A percentile compares a stretch with the other conserved stretches of the same genome.
Conservation (phyloP, 2,113 vertebrate species). For the Dipodomys ordii region DNA sequence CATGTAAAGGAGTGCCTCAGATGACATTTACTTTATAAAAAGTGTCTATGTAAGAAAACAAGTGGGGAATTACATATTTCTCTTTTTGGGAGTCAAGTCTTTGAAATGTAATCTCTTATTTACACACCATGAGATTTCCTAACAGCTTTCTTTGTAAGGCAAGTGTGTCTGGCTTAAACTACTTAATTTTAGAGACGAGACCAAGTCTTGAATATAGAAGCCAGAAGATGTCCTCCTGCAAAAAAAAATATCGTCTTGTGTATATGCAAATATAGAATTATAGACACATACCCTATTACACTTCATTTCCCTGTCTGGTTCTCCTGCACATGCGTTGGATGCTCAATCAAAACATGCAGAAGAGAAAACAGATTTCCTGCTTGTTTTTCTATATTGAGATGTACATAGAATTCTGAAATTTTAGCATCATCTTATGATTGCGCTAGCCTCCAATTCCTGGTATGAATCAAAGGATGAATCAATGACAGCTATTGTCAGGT, state of each 20-base stretch:
- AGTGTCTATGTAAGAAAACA: neutral
- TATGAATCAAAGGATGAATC: slow-evolving; percentile 68
- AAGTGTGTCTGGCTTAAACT: neutral
- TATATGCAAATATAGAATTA: slow-evolving; percentile 14
- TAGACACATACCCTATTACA: neutral
- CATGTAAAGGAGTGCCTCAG: fast-evolving
- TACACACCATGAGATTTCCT: neutral
- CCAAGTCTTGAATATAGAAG: slow-evolving; percentile 1
- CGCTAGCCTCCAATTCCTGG: slow-evolving; percentile 31
- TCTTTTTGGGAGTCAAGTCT: neutral
- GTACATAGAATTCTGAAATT: slow-evolving; percentile 46
- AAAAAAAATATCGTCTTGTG: slow-evolving; percentile 28
- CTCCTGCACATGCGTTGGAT: neutral
- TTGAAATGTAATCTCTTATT: slow-evolving; percentile 6
- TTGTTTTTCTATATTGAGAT: slow-evolving; percentile 69
- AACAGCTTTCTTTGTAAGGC: slow-evolving; percentile 17
- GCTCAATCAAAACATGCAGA: slow-evolving; percentile 55
- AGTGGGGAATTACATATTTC: neutral
- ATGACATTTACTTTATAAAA: neutral
- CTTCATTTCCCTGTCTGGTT: neutral
- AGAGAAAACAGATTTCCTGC: slow-evolving; percentile 35
- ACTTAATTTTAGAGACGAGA: slow-evolving; percentile 40
- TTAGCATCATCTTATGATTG: slow-evolving; percentile 51
- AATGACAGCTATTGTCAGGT: slow-evolving; percentile 58
- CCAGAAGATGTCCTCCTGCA: neutral